phyloP scores from a whole-genome alignment of 35 echinoderm and acorn worm species.

The Apostichopus parvimensis region DNA sequence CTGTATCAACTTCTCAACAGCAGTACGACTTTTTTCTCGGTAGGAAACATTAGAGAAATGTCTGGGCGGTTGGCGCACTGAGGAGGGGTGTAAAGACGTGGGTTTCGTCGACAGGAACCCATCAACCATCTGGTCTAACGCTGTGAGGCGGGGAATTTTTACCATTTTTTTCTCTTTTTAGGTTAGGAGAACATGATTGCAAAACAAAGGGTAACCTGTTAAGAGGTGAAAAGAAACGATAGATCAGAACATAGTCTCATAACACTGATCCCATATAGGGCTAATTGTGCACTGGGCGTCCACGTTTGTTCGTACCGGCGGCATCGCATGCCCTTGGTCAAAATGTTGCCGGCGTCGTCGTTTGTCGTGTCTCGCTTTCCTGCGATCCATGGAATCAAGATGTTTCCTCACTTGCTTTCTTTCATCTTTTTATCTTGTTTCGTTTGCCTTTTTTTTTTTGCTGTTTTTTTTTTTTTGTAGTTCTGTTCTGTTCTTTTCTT shows the following conservation, averaged over 20 bases:
- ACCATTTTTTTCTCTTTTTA: conserved; percentile 9
- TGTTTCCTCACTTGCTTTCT: conserved; percentile 18
- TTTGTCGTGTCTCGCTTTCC: conserved; percentile 25
- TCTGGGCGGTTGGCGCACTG: conserved; percentile 27
- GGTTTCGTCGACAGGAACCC: neutral
- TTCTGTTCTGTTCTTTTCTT: neutral
- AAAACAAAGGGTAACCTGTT: conserved; percentile 49
- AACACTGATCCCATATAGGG: conserved; percentile 23
- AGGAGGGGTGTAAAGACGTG: conserved; percentile 15
- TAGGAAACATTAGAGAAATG: conserved; percentile 41
- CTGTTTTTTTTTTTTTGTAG: neutral
- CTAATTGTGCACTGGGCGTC: conserved; percentile 48
- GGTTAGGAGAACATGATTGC: conserved; percentile 43
- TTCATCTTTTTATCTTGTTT: neutral
- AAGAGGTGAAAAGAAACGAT: conserved; percentile 38
- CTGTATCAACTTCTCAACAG: conserved; percentile 48
- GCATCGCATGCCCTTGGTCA: conserved; percentile 53
- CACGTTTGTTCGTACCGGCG: conserved; percentile 41
- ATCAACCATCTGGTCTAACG: conserved; percentile 6
- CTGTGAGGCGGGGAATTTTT: conserved; percentile 28
- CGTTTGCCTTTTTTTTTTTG: neutral
- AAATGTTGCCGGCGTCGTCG: conserved; percentile 47
- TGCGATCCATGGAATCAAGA: conserved; percentile 13
- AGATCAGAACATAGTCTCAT: conserved; percentile 47
- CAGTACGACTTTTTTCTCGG: conserved; percentile 36